Conservation (phyloP, 2,797 vertebrate species). For the Phoeniculus purpureus region DNA sequence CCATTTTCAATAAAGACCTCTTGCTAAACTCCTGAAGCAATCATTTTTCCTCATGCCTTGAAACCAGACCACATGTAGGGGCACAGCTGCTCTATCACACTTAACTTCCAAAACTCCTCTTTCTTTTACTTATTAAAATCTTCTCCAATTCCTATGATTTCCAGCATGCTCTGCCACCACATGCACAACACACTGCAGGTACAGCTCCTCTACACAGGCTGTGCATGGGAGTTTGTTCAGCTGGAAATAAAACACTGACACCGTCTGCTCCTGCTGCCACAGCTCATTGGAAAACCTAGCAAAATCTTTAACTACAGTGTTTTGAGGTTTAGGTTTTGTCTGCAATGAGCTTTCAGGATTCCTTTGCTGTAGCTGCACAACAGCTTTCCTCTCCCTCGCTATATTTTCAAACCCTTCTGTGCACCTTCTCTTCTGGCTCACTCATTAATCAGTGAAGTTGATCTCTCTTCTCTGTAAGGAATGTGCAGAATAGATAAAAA, state of each 20-base stretch:
- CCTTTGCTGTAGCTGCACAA: neutral
- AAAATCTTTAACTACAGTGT: neutral
- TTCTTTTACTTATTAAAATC: neutral
- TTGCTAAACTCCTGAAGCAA: neutral
- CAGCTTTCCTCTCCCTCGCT: neutral
- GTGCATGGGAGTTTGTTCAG: neutral
- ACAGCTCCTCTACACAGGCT: neutral
- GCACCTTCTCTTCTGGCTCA: neutral
- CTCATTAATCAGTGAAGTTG: neutral
- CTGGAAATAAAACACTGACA: neutral
- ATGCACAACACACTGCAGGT: neutral
- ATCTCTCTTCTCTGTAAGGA: neutral
- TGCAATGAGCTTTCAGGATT: neutral
- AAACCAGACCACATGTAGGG: neutral
- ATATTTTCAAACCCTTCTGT: neutral
- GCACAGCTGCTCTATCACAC: neutral
- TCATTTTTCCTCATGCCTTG: neutral
- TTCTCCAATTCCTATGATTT: neutral
- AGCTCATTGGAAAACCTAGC: neutral
- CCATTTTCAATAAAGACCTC: neutral
- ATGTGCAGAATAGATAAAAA: neutral
- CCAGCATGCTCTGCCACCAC: neutral
- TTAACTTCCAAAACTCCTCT: neutral
- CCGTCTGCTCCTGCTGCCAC: neutral
- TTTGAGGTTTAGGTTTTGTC: neutral